These are phyloP conservation scores for Leptopilina syphax DNA, from an alignment of 2,888 invertebrate species.

Conservation along the genomic window DNA sequence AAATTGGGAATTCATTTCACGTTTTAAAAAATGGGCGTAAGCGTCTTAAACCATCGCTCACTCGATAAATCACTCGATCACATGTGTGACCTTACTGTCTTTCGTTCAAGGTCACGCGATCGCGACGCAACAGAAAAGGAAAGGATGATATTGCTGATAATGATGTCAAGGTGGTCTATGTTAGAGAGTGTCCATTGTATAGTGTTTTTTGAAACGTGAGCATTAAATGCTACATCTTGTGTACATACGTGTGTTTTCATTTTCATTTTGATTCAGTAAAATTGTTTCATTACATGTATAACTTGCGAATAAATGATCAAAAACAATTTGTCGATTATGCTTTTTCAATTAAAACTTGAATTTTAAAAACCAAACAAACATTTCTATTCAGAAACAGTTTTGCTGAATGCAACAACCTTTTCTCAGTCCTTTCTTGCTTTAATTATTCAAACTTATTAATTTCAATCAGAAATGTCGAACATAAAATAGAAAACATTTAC, in stretches of 20 bases:
- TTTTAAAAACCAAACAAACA: too few species aligned
- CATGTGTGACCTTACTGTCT: slow-evolving; percentile 63
- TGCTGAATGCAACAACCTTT: too few species aligned
- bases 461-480: too few species aligned
- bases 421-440: too few species aligned
- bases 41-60: slow-evolving; percentile 63
- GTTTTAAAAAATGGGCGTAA: slow-evolving; percentile 51
- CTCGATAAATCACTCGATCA: slow-evolving; percentile 65
- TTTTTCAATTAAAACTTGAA: too few species aligned
- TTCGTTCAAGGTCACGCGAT: slow-evolving; percentile 64
- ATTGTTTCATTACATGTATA: slow-evolving; percentile 47
- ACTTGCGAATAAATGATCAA: too few species aligned
- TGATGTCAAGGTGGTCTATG: slow-evolving; percentile 74
- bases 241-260: slow-evolving; percentile 67
- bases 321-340: background rate
- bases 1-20: slow-evolving; percentile 14
- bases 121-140: slow-evolving; percentile 55
- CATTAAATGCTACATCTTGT: slow-evolving; percentile 77
- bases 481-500: too few species aligned
- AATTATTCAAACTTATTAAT: too few species aligned
- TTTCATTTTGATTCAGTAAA: slow-evolving; percentile 59
- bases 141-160: slow-evolving; percentile 60
- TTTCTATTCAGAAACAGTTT: background rate
- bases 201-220: slow-evolving; percentile 76
- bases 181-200: slow-evolving; percentile 77